These are phyloP conservation scores for Todiramphus chloris DNA, from an alignment of 2,113 vertebrate species.

Conservation along the genomic window DNA sequence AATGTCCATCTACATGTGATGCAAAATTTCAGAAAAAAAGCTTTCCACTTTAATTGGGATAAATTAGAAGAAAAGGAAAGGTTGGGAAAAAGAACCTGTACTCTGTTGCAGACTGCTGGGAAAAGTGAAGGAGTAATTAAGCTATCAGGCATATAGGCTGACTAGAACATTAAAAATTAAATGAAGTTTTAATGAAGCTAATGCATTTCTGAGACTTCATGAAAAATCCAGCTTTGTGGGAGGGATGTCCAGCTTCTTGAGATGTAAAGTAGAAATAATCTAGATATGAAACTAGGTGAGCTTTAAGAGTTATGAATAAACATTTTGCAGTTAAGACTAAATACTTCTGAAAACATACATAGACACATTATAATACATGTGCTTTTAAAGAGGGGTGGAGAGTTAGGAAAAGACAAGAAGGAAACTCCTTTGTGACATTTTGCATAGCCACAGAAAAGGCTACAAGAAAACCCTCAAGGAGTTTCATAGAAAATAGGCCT, in stretches of 20 bases:
- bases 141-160: background rate
- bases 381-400: background rate
- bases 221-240: background rate
- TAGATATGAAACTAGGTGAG: background rate
- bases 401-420: background rate
- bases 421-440: background rate
- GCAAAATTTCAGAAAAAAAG: background rate
- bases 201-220: background rate
- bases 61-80: background rate
- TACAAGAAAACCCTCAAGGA: background rate
- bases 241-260: background rate
- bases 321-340: background rate
- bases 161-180: slow-evolving; percentile 14
- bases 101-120: background rate
- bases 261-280: background rate
- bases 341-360: background rate
- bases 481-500: background rate
- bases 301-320: background rate
- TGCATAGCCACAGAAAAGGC: rapidly evolving
- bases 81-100: background rate
- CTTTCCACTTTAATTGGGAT: background rate
- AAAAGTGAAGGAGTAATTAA: slow-evolving; percentile 40
- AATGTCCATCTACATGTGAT: background rate
- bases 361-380: background rate
- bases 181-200: background rate